Base-by-base conservation (phyloP, 1,140 invertebrate genomes). In the Panagrolaimus sp. region DNA sequence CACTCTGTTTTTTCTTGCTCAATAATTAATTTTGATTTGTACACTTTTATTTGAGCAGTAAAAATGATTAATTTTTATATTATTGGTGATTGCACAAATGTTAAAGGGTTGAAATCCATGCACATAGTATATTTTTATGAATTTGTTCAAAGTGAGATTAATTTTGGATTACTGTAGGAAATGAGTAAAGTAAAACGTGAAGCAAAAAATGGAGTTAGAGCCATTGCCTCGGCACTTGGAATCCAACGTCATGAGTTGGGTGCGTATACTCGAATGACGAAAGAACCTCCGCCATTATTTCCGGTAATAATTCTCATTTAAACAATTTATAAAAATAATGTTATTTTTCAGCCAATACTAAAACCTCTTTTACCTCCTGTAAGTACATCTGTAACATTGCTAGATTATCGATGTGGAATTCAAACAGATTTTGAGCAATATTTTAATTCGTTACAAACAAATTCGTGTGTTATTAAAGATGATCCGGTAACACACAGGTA, bases 181-280 rank as follows among this genome's bases (percentile, higher is more conserved):
- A 58, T 58, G 52, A 58, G 52, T 17, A 58, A 58, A 58, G 15
- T n/a, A 12, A 58, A 58, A 28, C 52, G 52, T 10, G 52, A 58
- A 21, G 52, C 52, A 21, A 58, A 58, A 26, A 58, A 58, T 28
- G 73, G 73, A 17, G 73, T 74, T 43, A 71, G 73, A 21, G 73
- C 73, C 24, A 79, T 79, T 15, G 76, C 76, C 21, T 66, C 48
- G 15, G 77, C 73, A 8, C 62, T 78, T 10, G 76, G 76, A 47
- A 78, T 78, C 46, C 55, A 62, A 14, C 67, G 76, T n/a, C 77
- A 78, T 43, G 76, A 78, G 9, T 65, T 78, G 32, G 71, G 65
- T 10, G 48, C 68, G 17, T 79, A 68, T 52, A 72, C 67, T 1
- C 68, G 72, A 24, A 46, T 69, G 17, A 67, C 71, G n/a, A 76